Percentiles rank a stretch among this genome's conserved stretches.
Evolutionary conservation across 53 echinoderm and acorn worm species (phyloP).

Genomic region (Stichopus horrens): DNA sequence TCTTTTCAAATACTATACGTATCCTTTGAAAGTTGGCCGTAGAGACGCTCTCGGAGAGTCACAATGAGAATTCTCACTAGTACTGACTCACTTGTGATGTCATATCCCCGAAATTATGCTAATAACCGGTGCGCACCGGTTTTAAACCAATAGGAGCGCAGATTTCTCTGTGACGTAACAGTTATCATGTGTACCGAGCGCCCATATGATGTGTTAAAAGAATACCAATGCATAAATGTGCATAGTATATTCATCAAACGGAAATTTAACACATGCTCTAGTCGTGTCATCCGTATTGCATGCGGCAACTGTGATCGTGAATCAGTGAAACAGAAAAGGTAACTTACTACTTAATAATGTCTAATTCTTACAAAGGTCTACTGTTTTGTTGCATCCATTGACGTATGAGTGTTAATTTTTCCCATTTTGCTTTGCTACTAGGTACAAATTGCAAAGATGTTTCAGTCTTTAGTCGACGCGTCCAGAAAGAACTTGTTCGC

Average conservation of each 20-base stretch:
- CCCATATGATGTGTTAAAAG: too few relatives aligned
- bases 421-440: neutral
- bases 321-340: neutral
- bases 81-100: neutral
- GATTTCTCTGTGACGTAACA: neutral
- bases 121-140: constrained; percentile 1
- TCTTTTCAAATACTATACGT: too few relatives aligned
- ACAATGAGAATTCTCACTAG: too few relatives aligned
- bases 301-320: neutral
- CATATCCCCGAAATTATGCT: constrained; percentile 11
- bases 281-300: neutral
- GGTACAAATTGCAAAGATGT: constrained; percentile 59
- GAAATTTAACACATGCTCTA: too few relatives aligned
- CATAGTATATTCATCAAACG: too few relatives aligned
- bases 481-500: constrained; percentile 79
- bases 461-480: constrained; percentile 79
- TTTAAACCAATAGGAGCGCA: constrained; percentile 3
- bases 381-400: neutral
- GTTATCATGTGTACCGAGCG: neutral
- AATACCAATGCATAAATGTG: too few relatives aligned
- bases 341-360: neutral
- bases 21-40: too few relatives aligned
- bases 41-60: too few relatives aligned
- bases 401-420: neutral
- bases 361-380: neutral